Base-by-base conservation (phyloP, 2,888 invertebrate genomes). In the Ganaspis brasiliensis region DNA sequence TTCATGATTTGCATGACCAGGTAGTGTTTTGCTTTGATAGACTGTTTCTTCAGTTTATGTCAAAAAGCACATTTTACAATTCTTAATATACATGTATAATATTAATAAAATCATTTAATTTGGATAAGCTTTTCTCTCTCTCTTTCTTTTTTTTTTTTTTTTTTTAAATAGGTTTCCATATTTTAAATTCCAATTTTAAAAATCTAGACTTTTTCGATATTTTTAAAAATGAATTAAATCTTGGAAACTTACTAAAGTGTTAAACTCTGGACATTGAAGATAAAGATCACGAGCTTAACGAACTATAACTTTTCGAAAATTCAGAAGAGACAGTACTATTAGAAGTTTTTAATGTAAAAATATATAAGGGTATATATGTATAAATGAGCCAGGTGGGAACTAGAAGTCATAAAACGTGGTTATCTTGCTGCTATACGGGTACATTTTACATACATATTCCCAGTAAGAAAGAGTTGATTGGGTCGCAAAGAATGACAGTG, bases 11-110 rank as follows among this genome's bases (percentile, higher is more conserved):
- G 40, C 67, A 45, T 45, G 67, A n/a, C 45, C 24, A 24, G 14
- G 37, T 40, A 40, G 24, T 67, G 67, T 67, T 67, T 63, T 67
- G 45, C 67, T 45, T n/a, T 45, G 24, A 45, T 67, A n/a, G 67
- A 40, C 12, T 67, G 24, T 67, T 24, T 63, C n/a, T 67, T 40
- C n/a, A 19, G 6, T 45, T 45, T 14, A 67, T 6, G 21, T 67
- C 24, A 4, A 45, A 67, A 67, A 67, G 9, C 45, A 9, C 14
- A 40, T 19, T 35, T 63, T 19, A 12, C 12, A 19, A 4, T 35
- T 16, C 9, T 24, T n/a, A n/a, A n/a, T n/a, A n/a, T n/a, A n/a
- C n/a, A n/a, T n/a, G n/a, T n/a, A n/a, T n/a, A n/a, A n/a, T n/a
- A n/a, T n/a, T n/a, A n/a, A n/a, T n/a, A n/a, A n/a, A n/a, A n/a